Conservation (phyloP, 2,888 invertebrate genomes). For the Tiphia femorata region DNA sequence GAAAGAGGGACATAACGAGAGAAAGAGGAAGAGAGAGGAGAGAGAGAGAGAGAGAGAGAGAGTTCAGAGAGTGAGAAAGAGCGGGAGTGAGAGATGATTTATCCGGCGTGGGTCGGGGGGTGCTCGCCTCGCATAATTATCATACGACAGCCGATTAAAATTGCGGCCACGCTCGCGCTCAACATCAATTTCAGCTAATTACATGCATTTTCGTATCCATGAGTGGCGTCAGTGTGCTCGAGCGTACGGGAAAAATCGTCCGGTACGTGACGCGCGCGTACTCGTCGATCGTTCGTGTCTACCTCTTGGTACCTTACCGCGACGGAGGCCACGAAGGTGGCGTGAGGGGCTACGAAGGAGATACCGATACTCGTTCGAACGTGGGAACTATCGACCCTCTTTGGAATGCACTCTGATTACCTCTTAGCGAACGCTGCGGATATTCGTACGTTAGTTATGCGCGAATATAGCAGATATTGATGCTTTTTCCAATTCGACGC, state of each 20-base stretch:
- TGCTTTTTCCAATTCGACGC: no score
- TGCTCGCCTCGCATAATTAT: constrained; percentile 63
- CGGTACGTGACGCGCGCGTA: constrained; percentile 47
- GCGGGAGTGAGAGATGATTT: constrained; percentile 57
- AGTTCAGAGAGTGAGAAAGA: constrained; percentile 23
- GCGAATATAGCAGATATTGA: no score
- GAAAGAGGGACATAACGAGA: neutral
- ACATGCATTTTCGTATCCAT: constrained; percentile 65
- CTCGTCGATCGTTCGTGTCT: constrained; percentile 12
- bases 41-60: neutral
- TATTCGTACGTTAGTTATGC: no score
- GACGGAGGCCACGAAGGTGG: no score
- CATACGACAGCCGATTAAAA: constrained; percentile 68
- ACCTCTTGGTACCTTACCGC: no score
- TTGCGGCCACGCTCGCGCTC: constrained; percentile 57
- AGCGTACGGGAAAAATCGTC: constrained; percentile 50
- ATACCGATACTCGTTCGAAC: no score
- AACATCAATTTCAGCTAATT: constrained; percentile 67
- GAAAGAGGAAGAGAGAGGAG: neutral
- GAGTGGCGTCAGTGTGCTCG: constrained; percentile 27
- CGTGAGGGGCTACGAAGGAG: no score
- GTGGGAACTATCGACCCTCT: no score
- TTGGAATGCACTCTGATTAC: no score
- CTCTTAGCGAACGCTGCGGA: no score
- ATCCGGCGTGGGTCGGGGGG: constrained; percentile 63